These are phyloP conservation scores for Flexamia atlantica DNA, from an alignment of 2,888 invertebrate genomes.

Conservation along the genomic window DNA sequence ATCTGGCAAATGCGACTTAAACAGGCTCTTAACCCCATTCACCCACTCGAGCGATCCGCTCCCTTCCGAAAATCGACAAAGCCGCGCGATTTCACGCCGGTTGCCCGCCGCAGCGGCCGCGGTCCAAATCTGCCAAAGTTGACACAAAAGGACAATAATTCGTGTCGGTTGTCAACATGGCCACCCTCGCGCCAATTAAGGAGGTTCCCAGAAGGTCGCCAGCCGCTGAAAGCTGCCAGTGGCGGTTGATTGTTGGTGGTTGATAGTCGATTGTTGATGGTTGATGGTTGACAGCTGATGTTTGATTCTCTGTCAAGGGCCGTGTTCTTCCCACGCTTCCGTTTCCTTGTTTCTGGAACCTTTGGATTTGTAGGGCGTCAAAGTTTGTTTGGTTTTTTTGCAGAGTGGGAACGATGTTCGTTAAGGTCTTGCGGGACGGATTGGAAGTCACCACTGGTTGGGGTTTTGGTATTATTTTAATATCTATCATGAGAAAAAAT, in stretches of 20 bases:
- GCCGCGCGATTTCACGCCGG: slow-evolving; percentile 34
- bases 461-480: too few relatives aligned
- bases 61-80: slow-evolving; percentile 8
- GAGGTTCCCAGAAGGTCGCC: slow-evolving; percentile 33
- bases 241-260: neutral
- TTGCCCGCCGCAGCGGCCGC: neutral
- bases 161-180: slow-evolving; percentile 32
- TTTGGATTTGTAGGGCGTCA: slow-evolving; percentile 1
- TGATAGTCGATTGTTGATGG: too few relatives aligned
- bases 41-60: neutral
- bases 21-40: slow-evolving; percentile 37
- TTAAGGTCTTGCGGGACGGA: too few relatives aligned
- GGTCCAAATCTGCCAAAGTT: slow-evolving; percentile 50
- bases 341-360: slow-evolving; percentile 1
- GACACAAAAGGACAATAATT: slow-evolving; percentile 48
- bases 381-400: slow-evolving; percentile 3
- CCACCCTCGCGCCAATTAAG: slow-evolving; percentile 48
- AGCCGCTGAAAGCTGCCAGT: slow-evolving; percentile 6
- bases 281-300: too few relatives aligned
- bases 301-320: too few relatives aligned
- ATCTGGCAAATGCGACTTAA: slow-evolving; percentile 27
- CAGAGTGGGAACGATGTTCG: too few relatives aligned
- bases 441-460: too few relatives aligned
- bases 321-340: slow-evolving; percentile 46
- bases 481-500: too few relatives aligned